Base-by-base conservation (phyloP, 2,888 invertebrate species). In the Tinea trinotella region DNA sequence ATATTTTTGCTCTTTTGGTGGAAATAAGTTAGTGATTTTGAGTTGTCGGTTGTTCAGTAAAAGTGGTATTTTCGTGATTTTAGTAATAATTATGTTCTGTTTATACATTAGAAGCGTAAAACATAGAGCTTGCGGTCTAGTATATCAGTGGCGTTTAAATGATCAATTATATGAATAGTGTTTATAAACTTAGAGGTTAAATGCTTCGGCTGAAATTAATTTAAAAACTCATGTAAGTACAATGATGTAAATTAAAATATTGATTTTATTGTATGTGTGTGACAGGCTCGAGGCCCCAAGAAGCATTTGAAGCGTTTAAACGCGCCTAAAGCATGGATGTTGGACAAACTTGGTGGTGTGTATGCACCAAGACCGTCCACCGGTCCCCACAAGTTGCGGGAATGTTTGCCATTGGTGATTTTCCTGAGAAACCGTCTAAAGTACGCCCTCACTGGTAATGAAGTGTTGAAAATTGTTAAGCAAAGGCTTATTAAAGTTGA, bases 301-400 rank as follows among this genome's bases (percentile, higher is more conserved):
- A 98, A 99, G 90, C 99, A 99, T 88, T 90, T 99, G 90, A 99
- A 99, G 93, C 97, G 99, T 87, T 90, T 99, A 72, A 93, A 95
- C 80, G 99, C 99, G 57, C 99, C 99, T 9, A 98, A 98, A 88
- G 96, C 99, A 94, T 99, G 99, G 99, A 99, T 99, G 98, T 92
- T 99, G 90, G 99, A 98, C 90, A 99, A 99, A 88, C 88, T 99
- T 68, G 97, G 97, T 61, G 99, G 99, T 74, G 97, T 96, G 57
- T 99, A 96, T 77, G 99, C 99, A 63, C 99, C 99, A 60, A 93
- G 98, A 69, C 99, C 99, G 59, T 95, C 96, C 74, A 94, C 96
- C 61, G 99, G 99, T 56, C 99, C 99, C 57, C 99, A 99, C 90
- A 98, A 97, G 83, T 87, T 98, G 63, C 90, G 99, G 65, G 99